Evolutionary conservation across 2,797 vertebrate species (phyloP).

Genomic region (Danio jaintianensis): DNA sequence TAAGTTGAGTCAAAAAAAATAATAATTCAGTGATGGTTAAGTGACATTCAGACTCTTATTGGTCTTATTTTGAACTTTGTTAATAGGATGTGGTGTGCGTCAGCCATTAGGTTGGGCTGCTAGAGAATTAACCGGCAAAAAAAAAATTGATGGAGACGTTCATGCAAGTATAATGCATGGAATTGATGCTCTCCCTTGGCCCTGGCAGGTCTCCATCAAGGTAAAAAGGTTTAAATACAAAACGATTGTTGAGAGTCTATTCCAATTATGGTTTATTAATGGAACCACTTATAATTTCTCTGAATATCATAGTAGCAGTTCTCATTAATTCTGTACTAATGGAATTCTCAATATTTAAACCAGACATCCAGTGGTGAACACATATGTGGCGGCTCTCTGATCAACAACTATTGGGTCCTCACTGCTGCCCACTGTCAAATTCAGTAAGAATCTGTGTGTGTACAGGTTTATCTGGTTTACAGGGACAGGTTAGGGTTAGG

Average conservation of each 20-base stretch:
- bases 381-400: slow-evolving; percentile 87
- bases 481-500: no score
- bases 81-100: slow-evolving; percentile 83
- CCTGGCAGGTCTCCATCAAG: slow-evolving; percentile 92
- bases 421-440: slow-evolving; percentile 88
- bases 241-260: background rate
- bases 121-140: slow-evolving; percentile 62
- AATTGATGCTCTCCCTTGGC: slow-evolving; percentile 84
- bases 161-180: slow-evolving; percentile 78
- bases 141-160: background rate
- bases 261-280: background rate
- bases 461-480: no score
- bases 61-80: slow-evolving; percentile 11
- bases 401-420: slow-evolving; percentile 83
- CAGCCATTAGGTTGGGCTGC: slow-evolving; percentile 76
- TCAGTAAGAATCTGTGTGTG: slow-evolving; percentile 70
- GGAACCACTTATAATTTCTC: background rate
- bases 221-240: slow-evolving; percentile 61
- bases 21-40: background rate
- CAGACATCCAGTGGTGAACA: slow-evolving; percentile 80
- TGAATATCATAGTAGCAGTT: background rate
- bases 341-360: background rate
- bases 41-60: background rate
- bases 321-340: background rate
- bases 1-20: no score